phyloP scores from a whole-genome alignment of 2,113 vertebrate genomes.

The Probosciger aterrimus region DNA sequence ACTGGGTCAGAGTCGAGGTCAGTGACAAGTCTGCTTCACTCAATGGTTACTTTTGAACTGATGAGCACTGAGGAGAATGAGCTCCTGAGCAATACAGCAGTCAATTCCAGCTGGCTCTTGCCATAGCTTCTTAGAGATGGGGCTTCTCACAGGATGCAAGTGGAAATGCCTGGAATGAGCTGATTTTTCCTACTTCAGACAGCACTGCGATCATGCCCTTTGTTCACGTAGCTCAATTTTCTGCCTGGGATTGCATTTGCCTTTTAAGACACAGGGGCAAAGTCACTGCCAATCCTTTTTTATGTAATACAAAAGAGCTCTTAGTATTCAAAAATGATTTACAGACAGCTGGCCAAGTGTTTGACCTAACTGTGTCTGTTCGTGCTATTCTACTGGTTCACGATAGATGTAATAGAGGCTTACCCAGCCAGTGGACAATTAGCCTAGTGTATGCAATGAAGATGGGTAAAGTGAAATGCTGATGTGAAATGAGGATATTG shows the following conservation, averaged over 20 bases:
- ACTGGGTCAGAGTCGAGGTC: conserved; percentile 27
- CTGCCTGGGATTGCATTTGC: conserved; percentile 29
- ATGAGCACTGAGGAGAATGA: conserved; percentile 1
- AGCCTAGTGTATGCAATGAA: conserved; percentile 15
- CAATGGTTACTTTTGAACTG: conserved; percentile 6
- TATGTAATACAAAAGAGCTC: conserved; percentile 50
- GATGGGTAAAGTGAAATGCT: conserved; percentile 52
- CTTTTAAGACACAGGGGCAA: conserved; percentile 46
- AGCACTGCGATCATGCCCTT: conserved; percentile 4
- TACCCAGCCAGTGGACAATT: conserved; percentile 51
- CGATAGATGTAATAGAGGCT: conserved; percentile 39
- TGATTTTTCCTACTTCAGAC: conserved; percentile 20
- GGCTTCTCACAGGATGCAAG: not conserved
- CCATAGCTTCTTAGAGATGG: not conserved
- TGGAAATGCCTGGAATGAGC: conserved; percentile 16
- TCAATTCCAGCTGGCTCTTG: not conserved
- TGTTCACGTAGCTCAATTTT: conserved; percentile 22
- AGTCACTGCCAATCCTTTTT: conserved; percentile 55
- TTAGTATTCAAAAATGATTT: conserved; percentile 59
- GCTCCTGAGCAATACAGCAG: not conserved
- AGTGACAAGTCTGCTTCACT: conserved; percentile 11
- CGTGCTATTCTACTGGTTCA: not conserved
- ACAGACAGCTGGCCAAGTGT: conserved; percentile 57
- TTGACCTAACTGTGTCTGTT: conserved; percentile 39
- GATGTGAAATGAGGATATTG: conserved; percentile 62